Evolutionary conservation across 2,888 invertebrate species (phyloP).

Genomic region (Tortricodes alternella): DNA sequence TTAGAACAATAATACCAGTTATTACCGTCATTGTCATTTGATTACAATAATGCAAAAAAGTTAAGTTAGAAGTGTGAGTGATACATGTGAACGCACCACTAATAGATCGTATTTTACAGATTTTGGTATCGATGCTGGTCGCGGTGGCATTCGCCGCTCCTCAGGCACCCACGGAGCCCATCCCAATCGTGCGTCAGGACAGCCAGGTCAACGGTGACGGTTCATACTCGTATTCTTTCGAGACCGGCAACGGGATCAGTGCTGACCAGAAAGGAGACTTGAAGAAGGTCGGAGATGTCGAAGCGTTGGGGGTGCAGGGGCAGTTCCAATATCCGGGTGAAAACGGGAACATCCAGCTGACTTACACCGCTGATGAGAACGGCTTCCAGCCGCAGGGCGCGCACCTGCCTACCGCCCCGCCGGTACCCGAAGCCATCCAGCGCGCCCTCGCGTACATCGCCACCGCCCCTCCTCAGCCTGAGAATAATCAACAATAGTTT

Average conservation of each 20-base stretch:
- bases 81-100: background rate
- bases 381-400: constrained; percentile 86
- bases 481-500: constrained; percentile 47
- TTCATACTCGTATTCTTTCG: constrained; percentile 83
- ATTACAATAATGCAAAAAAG: constrained; percentile 17
- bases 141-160: constrained; percentile 66
- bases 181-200: constrained; percentile 82
- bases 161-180: constrained; percentile 64
- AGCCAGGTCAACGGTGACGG: constrained; percentile 84
- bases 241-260: constrained; percentile 86
- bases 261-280: constrained; percentile 83
- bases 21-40: constrained; percentile 34
- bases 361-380: constrained; percentile 87
- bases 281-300: constrained; percentile 82
- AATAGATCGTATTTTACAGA: constrained; percentile 49
- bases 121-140: constrained; percentile 61
- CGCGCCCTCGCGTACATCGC: constrained; percentile 86
- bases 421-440: constrained; percentile 87
- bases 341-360: constrained; percentile 84
- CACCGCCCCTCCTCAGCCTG: constrained; percentile 79
- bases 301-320: constrained; percentile 83
- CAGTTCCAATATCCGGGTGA: constrained; percentile 86
- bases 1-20: constrained; percentile 33
- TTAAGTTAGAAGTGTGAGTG: constrained; percentile 1
- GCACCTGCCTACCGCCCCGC: constrained; percentile 86